Base-by-base conservation (phyloP, 2,113 vertebrate species). In the Nicator chloris region DNA sequence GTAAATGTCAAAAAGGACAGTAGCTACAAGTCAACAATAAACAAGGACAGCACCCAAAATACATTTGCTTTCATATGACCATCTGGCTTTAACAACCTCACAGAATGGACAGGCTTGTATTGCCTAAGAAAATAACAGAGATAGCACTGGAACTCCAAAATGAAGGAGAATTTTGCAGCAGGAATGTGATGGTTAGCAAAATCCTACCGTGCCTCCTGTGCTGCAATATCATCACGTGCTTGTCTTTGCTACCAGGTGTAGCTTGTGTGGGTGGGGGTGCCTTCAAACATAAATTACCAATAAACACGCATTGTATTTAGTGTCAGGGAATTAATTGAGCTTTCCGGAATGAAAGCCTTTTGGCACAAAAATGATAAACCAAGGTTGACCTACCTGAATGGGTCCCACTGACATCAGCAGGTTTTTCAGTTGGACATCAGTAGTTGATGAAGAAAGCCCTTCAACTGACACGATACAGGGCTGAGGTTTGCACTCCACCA, bases 351-450 rank as follows among this genome's bases (percentile, higher is more conserved):
- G 91, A 91, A 95, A 88, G 78, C 70, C 91, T 92, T 97, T 84
- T 75, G 93, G 93, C 95, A 93, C 84, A 71, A 92, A 86, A 44
- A 54, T 60, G 77, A 90, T 79, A 92, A 73, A 33, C 40, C 2
- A 33, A 81, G 57, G 88, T 51, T 51, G 66, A 95, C 97, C 78
- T 97, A 99, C 99, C 99, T 99, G 99, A 81, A 99, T 99, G 95
- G 99, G 99, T 57, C 99, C 99, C 76, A 99, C 99, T 35, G 99
- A 99, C 97, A 98, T 98, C 92, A 99, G 98, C 88, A 99, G 98
- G 97, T 98, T 99, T 97, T 98, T 98, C 96, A 99, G 98, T 92
- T 99, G 99, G 92, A 95, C 91, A 39, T 99, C 99, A 5, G 99
- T 99, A 76, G 99, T 99, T 93, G 99, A 99, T 15, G 99, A 98